phyloP scores from a whole-genome alignment of 2,888 invertebrate genomes.

The Drosophila conformis region DNA sequence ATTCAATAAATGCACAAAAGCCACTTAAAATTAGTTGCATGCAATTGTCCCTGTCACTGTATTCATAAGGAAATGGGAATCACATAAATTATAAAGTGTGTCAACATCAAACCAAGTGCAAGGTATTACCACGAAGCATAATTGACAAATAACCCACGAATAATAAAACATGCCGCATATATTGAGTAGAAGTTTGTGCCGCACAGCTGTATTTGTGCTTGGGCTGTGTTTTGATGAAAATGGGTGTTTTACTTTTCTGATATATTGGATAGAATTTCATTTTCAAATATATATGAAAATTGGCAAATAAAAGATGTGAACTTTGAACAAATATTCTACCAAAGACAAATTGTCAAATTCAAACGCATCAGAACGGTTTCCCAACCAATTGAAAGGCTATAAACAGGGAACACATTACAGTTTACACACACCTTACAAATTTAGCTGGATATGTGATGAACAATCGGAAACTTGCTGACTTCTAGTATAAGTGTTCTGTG shows the following conservation, averaged over 20 bases:
- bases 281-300: background rate
- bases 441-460: constrained; percentile 23
- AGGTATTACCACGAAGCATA: background rate
- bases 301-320: background rate
- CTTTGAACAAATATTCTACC: background rate
- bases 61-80: constrained; percentile 15
- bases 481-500: constrained; percentile 22
- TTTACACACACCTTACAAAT: constrained; percentile 33
- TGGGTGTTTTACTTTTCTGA: background rate
- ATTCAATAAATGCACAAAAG: constrained; percentile 69
- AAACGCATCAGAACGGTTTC: background rate
- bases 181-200: background rate
- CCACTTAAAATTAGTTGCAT: constrained; percentile 67
- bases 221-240: background rate
- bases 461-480: constrained; percentile 30
- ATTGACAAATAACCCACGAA: constrained; percentile 10
- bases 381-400: constrained; percentile 7
- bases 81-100: constrained; percentile 56
- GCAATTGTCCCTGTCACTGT: constrained; percentile 57
- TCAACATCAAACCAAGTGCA: constrained; percentile 18
- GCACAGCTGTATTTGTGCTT: too few relatives aligned
- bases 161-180: background rate
- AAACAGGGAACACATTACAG: constrained; percentile 13
- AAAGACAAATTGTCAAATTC: background rate
- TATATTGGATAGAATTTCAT: background rate